phyloP scores from a whole-genome alignment of 2,113 vertebrate genomes.

The Phyllostomus hastatus region DNA sequence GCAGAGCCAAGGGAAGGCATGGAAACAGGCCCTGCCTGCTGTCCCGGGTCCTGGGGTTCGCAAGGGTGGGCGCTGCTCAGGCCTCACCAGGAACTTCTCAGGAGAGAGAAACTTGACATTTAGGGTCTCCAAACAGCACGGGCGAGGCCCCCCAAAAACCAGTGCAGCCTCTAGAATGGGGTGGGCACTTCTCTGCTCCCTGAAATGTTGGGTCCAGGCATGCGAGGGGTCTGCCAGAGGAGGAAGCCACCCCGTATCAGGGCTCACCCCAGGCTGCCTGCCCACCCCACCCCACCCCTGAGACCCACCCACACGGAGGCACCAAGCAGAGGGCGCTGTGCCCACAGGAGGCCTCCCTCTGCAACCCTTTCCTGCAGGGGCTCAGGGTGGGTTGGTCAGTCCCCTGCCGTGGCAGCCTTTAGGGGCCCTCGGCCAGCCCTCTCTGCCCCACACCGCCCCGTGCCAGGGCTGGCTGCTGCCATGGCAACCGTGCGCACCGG shows the following conservation, averaged over 20 bases:
- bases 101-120: background rate
- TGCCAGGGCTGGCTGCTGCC: too few relatives aligned
- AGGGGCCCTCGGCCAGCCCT: too few relatives aligned
- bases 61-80: rapidly evolving
- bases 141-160: background rate
- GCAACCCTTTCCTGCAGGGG: background rate
- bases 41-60: background rate
- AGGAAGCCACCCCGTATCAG: background rate
- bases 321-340: background rate
- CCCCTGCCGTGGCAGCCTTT: background rate
- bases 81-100: background rate
- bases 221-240: background rate
- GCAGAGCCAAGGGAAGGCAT: rapidly evolving
- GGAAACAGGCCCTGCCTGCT: background rate
- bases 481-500: too few relatives aligned
- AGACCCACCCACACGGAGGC: background rate
- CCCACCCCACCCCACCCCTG: too few relatives aligned
- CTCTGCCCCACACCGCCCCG: background rate
- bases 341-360: rapidly evolving
- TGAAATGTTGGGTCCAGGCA: rapidly evolving
- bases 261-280: too few relatives aligned
- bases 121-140: background rate
- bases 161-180: background rate
- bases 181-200: background rate
- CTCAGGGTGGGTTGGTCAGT: background rate